A percentile compares a stretch with the other conserved stretches of the same genome.
phyloP scores from a whole-genome alignment of 2,113 vertebrate genomes.

The Prolemur simus region DNA sequence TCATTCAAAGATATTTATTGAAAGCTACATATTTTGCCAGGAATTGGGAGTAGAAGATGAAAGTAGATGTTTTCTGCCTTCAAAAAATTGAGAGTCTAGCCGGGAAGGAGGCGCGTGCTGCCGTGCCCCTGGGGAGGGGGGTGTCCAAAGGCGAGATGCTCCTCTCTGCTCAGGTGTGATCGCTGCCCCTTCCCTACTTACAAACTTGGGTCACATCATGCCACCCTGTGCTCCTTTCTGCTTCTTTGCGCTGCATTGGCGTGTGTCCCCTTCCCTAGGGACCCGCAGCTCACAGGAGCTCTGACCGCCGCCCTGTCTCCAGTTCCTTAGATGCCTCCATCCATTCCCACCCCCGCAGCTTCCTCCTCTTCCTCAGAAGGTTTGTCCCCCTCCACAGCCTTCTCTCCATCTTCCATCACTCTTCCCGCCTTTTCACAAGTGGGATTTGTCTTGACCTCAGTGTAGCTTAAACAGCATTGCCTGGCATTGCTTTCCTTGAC shows the following conservation, averaged over 20 bases:
- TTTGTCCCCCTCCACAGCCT: not conserved
- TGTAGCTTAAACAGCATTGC: accelerated
- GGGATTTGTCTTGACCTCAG: not conserved
- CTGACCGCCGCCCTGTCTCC: not conserved
- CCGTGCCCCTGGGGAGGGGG: accelerated
- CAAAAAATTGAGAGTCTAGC: not conserved
- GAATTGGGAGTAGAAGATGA: not conserved
- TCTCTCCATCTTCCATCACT: too few relatives aligned
- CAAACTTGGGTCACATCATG: too few relatives aligned
- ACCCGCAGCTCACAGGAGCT: too few relatives aligned
- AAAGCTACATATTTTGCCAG: not conserved
- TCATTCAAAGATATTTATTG: not conserved
- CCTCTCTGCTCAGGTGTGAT: not conserved
- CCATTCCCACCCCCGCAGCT: accelerated
- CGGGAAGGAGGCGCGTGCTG: accelerated
- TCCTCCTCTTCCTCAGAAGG: not conserved
- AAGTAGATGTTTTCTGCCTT: not conserved
- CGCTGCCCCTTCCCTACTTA: accelerated
- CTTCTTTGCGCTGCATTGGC: too few relatives aligned
- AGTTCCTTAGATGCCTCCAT: too few relatives aligned
- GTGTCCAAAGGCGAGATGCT: accelerated
- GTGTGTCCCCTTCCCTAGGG: not conserved
- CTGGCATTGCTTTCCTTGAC: too few relatives aligned
- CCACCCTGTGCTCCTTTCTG: accelerated
- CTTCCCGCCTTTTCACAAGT: too few relatives aligned